These are phyloP conservation scores for Drosophila leontia DNA, from an alignment of 1,140 invertebrate genomes.

Conservation along the genomic window DNA sequence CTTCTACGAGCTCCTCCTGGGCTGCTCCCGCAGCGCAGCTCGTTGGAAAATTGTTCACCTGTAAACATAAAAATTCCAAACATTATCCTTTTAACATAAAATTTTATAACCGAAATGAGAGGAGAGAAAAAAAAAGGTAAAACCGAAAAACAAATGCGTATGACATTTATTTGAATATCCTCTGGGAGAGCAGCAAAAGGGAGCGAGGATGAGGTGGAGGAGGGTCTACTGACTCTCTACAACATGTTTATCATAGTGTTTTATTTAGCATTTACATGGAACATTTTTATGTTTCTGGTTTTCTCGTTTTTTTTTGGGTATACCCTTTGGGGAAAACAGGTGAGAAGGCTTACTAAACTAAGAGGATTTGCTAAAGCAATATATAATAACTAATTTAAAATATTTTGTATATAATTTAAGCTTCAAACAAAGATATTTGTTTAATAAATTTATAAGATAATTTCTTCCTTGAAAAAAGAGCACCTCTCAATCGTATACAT, in stretches of 20 bases:
- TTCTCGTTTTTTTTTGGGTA: slow-evolving; percentile 15
- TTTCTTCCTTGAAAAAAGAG: not conserved
- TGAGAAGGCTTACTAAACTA: too few relatives aligned
- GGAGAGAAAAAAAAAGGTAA: slow-evolving; percentile 36
- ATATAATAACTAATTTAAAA: too few relatives aligned
- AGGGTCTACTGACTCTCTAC: slow-evolving; percentile 40
- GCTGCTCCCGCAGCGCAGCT: slow-evolving; percentile 22
- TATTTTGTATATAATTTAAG: too few relatives aligned
- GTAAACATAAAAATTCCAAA: slow-evolving; percentile 82
- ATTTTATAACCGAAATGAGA: slow-evolving; percentile 72
- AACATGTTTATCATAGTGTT: slow-evolving; percentile 81
- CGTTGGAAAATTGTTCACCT: slow-evolving; percentile 79
- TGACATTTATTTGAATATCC: slow-evolving; percentile 84
- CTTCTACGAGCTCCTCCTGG: not conserved
- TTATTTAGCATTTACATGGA: slow-evolving; percentile 72
- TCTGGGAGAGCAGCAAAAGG: slow-evolving; percentile 57
- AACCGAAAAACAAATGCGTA: slow-evolving; percentile 80
- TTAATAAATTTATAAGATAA: too few relatives aligned
- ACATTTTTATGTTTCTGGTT: slow-evolving; percentile 37
- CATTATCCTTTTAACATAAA: slow-evolving; percentile 84
- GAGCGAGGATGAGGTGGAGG: not conserved
- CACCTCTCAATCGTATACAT: not conserved
- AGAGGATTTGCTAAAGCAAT: too few relatives aligned
- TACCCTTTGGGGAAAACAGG: slow-evolving; percentile 41
- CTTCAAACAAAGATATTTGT: too few relatives aligned